These are phyloP conservation scores for Eulemur rubriventer DNA, from an alignment of 2,797 vertebrate species.

Conservation along the genomic window DNA sequence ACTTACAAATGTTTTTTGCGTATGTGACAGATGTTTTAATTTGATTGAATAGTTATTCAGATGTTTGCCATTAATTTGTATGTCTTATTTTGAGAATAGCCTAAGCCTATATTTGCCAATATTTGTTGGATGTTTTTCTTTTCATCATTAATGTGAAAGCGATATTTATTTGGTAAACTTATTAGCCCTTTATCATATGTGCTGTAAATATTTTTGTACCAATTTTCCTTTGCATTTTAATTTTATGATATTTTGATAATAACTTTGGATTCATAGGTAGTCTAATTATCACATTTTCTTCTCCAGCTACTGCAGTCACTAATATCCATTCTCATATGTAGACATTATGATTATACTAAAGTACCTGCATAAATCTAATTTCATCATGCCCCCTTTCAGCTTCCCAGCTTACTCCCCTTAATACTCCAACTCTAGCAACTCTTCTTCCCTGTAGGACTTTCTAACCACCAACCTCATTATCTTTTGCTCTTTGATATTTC, in stretches of 20 bases:
- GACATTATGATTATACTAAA: not conserved
- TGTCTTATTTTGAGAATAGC: not conserved
- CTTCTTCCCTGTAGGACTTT: not conserved
- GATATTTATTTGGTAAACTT: not conserved
- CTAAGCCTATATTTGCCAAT: not conserved
- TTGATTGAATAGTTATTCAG: not conserved
- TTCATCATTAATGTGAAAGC: not conserved
- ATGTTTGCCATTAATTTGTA: not conserved
- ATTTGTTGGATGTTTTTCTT: not conserved
- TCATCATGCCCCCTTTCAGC: not conserved
- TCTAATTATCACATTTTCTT: not conserved
- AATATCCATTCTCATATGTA: not conserved
- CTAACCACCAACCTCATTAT: not conserved
- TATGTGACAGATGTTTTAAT: not conserved
- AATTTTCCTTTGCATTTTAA: not conserved
- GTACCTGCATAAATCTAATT: not conserved
- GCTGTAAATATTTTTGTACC: not conserved
- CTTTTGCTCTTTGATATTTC: not conserved
- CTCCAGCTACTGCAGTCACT: not conserved
- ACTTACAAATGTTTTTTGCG: not conserved
- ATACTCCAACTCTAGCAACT: not conserved
- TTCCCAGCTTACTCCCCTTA: not conserved
- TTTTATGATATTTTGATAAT: not conserved
- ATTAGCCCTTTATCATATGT: not conserved
- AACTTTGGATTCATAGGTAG: not conserved